Evolutionary conservation across 2,888 invertebrate species (phyloP).

Genomic region (Carterocephalus palaemon): DNA sequence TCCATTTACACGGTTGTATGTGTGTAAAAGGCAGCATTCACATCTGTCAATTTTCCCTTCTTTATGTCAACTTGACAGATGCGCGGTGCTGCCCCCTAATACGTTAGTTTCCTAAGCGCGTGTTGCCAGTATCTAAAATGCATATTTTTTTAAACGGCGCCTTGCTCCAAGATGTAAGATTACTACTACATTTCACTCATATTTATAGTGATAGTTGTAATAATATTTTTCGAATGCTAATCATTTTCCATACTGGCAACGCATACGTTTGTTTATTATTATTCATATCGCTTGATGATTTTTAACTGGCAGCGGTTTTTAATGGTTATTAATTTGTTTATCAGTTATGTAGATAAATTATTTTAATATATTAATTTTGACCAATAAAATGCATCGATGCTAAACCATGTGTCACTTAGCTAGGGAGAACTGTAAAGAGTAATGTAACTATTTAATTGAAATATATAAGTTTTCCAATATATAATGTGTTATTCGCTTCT

Average conservation of each 20-base stretch:
- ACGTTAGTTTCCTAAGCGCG: slow-evolving; percentile 24
- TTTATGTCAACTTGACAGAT: slow-evolving; percentile 24
- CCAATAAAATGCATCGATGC: slow-evolving; percentile 75
- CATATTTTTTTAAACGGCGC: slow-evolving; percentile 6
- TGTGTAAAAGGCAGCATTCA: slow-evolving; percentile 2
- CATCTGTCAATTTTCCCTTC: slow-evolving; percentile 33
- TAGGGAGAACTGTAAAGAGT: slow-evolving; percentile 77
- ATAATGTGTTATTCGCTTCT: too few species aligned
- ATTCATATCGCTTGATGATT: slow-evolving; percentile 48
- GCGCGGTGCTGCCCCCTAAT: slow-evolving; percentile 16
- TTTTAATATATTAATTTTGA: slow-evolving; percentile 72
- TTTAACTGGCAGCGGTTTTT: slow-evolving; percentile 50
- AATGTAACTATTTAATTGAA: slow-evolving; percentile 79
- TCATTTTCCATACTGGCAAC: slow-evolving; percentile 47
- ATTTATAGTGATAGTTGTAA: slow-evolving; percentile 26
- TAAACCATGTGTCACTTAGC: slow-evolving; percentile 68
- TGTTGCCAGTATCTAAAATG: slow-evolving; percentile 31
- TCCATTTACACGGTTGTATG: slow-evolving; percentile 43
- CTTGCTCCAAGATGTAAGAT: slow-evolving; percentile 4
- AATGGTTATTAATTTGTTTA: slow-evolving; percentile 61
- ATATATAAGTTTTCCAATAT: slow-evolving; percentile 75
- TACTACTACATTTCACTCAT: slow-evolving; percentile 22
- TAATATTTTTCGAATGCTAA: slow-evolving; percentile 26
- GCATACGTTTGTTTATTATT: slow-evolving; percentile 34
- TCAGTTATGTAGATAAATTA: slow-evolving; percentile 72